Percentiles rank a stretch among this genome's conserved stretches.
Evolutionary conservation across 2,113 vertebrate genomes (phyloP).

Genomic region (Apistogramma diplotaenia): DNA sequence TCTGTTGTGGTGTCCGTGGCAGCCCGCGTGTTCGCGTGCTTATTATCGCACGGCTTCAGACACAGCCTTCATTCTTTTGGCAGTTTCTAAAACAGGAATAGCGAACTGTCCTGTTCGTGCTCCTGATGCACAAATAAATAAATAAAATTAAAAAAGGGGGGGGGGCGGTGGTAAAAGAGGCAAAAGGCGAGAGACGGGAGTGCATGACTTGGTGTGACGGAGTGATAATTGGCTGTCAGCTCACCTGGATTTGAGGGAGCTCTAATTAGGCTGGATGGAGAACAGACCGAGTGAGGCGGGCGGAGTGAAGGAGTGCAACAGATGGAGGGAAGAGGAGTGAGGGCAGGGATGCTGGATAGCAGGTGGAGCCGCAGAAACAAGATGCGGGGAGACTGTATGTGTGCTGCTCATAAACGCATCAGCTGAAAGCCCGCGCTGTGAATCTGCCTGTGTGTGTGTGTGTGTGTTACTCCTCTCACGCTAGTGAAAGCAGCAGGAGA

Average conservation of each 20-base stretch:
- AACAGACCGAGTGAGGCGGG: neutral
- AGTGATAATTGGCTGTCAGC: slow-evolving; percentile 26
- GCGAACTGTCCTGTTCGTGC: neutral
- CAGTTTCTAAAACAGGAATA: slow-evolving; percentile 1
- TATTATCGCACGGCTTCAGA: neutral
- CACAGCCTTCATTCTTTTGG: neutral
- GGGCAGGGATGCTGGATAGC: neutral
- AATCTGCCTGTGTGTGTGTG: neutral
- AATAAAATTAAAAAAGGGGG: neutral
- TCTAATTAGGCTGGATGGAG: slow-evolving; percentile 9
- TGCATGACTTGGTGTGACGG: neutral
- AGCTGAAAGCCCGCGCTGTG: neutral
- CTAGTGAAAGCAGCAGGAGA: neutral
- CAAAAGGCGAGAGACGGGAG: neutral
- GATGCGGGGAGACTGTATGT: neutral
- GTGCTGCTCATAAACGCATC: neutral
- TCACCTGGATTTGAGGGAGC: slow-evolving; percentile 18
- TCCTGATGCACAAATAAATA: neutral
- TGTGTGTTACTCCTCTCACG: neutral
- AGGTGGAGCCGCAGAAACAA: slow-evolving; percentile 4
- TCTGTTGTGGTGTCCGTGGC: neutral
- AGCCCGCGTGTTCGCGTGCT: neutral
- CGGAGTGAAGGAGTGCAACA: neutral
- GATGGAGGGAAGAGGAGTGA: neutral
- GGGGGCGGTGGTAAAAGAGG: neutral